Percentiles rank a stretch among this genome's conserved stretches.
Evolutionary conservation across 2,888 invertebrate genomes (phyloP).

Genomic region (Dolichomitus sp.): DNA sequence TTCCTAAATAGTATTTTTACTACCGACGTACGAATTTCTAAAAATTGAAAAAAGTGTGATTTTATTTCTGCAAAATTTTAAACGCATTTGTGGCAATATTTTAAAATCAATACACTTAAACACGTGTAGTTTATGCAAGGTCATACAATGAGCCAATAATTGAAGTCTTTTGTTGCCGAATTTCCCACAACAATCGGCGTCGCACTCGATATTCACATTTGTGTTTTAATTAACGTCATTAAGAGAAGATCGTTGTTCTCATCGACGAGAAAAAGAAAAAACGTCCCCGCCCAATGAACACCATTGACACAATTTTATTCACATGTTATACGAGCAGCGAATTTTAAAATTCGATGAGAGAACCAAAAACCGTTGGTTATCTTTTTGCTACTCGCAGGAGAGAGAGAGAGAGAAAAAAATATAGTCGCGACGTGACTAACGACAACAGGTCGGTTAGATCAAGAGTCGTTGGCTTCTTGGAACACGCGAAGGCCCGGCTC

Average conservation of each 20-base stretch:
- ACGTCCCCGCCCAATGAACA: not conserved
- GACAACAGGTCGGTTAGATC: not conserved
- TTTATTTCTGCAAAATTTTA: too few relatives aligned
- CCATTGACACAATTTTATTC: slow-evolving; percentile 25
- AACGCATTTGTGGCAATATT: too few relatives aligned
- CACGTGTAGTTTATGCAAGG: slow-evolving; percentile 1
- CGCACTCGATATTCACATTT: slow-evolving; percentile 12
- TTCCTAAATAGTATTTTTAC: too few relatives aligned
- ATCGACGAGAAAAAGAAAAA: not conserved
- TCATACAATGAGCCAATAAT: slow-evolving; percentile 15
- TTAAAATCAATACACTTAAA: not conserved
- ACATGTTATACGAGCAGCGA: not conserved
- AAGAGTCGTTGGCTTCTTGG: slow-evolving; percentile 13
- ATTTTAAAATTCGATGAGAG: not conserved
- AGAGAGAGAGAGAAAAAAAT: not conserved
- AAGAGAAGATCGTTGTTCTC: not conserved
- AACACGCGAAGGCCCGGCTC: not conserved
- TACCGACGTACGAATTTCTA: too few relatives aligned
- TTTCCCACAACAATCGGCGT: not conserved
- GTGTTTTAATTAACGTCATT: slow-evolving; percentile 15
- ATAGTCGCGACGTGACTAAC: slow-evolving; percentile 22
- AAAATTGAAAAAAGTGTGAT: too few relatives aligned
- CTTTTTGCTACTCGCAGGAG: not conserved
- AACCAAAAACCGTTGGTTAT: not conserved
- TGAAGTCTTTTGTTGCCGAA: slow-evolving; percentile 18